phyloP scores from a whole-genome alignment of 2,888 invertebrate genomes.

The Lobophora halterata region DNA sequence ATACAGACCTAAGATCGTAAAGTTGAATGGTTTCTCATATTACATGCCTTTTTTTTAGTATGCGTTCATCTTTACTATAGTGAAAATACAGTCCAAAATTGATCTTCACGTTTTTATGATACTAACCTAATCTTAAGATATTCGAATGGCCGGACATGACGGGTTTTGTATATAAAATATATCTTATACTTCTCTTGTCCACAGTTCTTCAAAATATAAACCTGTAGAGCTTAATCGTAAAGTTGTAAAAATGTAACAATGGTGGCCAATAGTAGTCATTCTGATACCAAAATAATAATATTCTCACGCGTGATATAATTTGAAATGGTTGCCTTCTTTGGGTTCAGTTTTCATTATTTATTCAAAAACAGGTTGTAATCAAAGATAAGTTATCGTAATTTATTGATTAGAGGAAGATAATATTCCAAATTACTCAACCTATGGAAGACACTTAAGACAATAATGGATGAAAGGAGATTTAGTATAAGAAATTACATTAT shows the following conservation, averaged over 20 bases:
- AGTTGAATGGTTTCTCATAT: slow-evolving; percentile 23
- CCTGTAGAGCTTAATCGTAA: slow-evolving; percentile 6
- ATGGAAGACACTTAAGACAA: slow-evolving; percentile 11
- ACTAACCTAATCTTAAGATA: slow-evolving; percentile 1
- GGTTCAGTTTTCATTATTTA: slow-evolving; percentile 45
- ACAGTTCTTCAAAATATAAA: slow-evolving; percentile 19
- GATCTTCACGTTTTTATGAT: neutral
- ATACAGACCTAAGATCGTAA: slow-evolving; percentile 21
- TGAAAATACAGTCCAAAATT: slow-evolving; percentile 17
- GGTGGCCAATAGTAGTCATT: slow-evolving; percentile 8
- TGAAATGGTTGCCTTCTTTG: slow-evolving; percentile 28
- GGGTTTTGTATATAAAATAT: slow-evolving; percentile 20
- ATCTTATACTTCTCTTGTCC: slow-evolving; percentile 22
- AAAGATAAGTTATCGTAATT: slow-evolving; percentile 54
- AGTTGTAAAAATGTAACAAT: slow-evolving; percentile 1
- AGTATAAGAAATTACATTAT: too few relatives aligned
- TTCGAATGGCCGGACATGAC: slow-evolving; percentile 13
- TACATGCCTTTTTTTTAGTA: slow-evolving; percentile 9
- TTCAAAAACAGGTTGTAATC: slow-evolving; percentile 45
- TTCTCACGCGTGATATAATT: slow-evolving; percentile 16
- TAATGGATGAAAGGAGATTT: neutral
- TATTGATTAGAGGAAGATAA: slow-evolving; percentile 51
- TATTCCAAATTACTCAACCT: slow-evolving; percentile 28
- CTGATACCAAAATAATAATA: slow-evolving; percentile 8
- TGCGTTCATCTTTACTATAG: slow-evolving; percentile 5